A percentile compares a stretch with the other conserved stretches of the same genome.
Evolutionary conservation across 2,888 invertebrate genomes (phyloP).

Genomic region (Philhelius pedissequus): DNA sequence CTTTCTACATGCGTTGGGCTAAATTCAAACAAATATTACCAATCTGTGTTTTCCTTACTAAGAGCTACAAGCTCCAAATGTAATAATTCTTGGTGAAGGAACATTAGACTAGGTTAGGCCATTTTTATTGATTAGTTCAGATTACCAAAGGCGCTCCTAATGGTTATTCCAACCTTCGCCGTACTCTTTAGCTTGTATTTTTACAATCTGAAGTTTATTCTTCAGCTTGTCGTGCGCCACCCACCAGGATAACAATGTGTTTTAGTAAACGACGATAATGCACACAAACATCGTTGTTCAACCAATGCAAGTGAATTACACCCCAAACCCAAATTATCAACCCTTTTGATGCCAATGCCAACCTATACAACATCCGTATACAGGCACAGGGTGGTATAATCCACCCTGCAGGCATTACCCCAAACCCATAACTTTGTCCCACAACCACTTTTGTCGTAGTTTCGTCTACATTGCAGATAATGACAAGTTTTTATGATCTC

Average conservation of each 20-base stretch:
- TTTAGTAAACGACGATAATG: conserved; percentile 65
- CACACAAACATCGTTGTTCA: conserved; percentile 57
- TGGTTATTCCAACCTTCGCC: background rate
- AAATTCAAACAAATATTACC: no score
- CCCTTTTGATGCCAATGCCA: background rate
- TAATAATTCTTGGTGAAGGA: no score
- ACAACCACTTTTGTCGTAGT: conserved; percentile 7
- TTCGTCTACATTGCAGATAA: conserved; percentile 65
- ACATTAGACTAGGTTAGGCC: no score
- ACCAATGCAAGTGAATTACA: conserved; percentile 56
- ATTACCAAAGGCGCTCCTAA: background rate
- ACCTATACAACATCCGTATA: background rate
- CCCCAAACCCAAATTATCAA: background rate
- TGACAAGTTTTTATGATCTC: conserved; percentile 68
- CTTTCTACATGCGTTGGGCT: no score
- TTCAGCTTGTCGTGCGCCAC: background rate
- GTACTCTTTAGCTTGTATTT: background rate
- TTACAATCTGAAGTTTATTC: conserved; percentile 25
- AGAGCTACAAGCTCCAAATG: no score
- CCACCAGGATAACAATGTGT: conserved; percentile 57
- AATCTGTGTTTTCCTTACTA: no score
- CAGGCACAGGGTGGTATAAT: background rate
- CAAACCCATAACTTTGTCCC: background rate
- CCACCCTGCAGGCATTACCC: background rate
- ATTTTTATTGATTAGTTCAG: no score